Evolutionary conservation across 2,797 vertebrate genomes (phyloP).

Genomic region (Melanotaenia nigrans): DNA sequence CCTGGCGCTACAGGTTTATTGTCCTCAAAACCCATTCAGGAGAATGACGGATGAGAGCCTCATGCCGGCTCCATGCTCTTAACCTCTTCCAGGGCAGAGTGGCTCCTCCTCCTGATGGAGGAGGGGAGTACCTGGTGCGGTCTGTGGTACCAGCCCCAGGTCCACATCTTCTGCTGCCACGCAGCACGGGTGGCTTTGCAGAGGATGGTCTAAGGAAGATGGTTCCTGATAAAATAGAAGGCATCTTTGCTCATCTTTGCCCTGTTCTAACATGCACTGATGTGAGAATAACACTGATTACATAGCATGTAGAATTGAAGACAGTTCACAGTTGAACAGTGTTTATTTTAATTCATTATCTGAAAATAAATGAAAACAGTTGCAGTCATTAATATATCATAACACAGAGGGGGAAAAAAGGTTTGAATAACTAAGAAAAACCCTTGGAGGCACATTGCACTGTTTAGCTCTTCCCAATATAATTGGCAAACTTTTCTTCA

Average conservation of each 20-base stretch:
- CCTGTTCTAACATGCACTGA: constrained; percentile 5
- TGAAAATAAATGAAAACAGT: not conserved
- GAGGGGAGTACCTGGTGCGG: constrained; percentile 10
- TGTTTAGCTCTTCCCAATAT: constrained; percentile 22
- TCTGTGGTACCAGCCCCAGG: constrained; percentile 46
- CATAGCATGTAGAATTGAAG: not conserved
- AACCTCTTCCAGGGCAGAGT: constrained; percentile 69
- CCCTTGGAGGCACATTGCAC: constrained; percentile 7
- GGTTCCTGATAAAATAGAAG: constrained; percentile 27
- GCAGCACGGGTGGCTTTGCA: too few species aligned
- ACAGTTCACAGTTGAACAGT: not conserved
- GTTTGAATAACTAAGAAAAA: not conserved
- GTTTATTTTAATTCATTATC: not conserved
- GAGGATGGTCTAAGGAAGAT: not conserved
- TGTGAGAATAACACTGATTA: not conserved
- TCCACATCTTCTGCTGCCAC: constrained; percentile 1
- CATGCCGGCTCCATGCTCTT: constrained; percentile 65
- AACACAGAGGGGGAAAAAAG: not conserved
- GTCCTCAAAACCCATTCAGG: constrained; percentile 89
- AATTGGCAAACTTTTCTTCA: constrained; percentile 39
- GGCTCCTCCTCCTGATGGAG: constrained; percentile 62
- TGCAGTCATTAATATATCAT: not conserved
- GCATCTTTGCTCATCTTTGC: constrained; percentile 27
- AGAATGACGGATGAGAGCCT: constrained; percentile 86
- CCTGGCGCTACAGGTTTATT: constrained; percentile 88